Evolutionary conservation across 2,113 vertebrate genomes (phyloP).

Genomic region (Coptodon bakossiorum): DNA sequence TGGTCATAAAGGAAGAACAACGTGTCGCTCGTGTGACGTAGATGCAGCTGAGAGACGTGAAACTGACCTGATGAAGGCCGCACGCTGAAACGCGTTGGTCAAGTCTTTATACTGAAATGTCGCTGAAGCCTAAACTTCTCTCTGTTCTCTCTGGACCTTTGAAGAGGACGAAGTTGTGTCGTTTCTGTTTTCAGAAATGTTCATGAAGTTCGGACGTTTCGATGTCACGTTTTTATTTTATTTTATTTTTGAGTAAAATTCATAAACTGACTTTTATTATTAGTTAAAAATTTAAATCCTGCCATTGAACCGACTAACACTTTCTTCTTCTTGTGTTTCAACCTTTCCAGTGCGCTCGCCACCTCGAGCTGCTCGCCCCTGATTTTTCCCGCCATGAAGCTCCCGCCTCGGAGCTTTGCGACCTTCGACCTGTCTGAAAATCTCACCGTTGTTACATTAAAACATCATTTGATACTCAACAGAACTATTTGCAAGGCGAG

Average conservation of each 20-base stretch:
- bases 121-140: background rate
- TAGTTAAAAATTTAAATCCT: background rate
- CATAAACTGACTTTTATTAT: background rate
- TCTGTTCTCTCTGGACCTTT: background rate
- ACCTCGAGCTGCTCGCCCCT: accelerated
- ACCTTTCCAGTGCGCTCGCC: background rate
- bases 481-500: slow-evolving; percentile 22
- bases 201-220: background rate
- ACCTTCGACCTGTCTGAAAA: background rate
- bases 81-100: background rate
- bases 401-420: background rate
- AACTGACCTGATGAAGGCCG: background rate
- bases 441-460: background rate
- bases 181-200: background rate
- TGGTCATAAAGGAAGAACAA: background rate
- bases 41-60: background rate
- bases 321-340: background rate
- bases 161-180: background rate
- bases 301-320: background rate
- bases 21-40: background rate
- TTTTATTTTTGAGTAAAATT: background rate
- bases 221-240: background rate
- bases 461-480: background rate
- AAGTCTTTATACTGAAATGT: background rate
- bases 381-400: background rate